phyloP scores from a whole-genome alignment of 1,140 invertebrate species.

The Calephelis nemesis region DNA sequence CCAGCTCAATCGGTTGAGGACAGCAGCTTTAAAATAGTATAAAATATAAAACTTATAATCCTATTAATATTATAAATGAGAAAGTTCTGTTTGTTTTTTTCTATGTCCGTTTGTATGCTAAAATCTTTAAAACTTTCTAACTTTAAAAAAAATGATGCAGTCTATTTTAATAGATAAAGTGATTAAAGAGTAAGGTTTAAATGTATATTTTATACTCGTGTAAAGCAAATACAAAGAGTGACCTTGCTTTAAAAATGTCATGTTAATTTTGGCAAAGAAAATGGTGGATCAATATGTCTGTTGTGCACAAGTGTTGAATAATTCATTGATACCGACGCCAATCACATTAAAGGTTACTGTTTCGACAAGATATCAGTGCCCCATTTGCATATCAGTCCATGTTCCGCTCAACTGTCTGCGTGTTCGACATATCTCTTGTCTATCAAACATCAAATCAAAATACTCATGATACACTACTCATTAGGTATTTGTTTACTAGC shows the following conservation, averaged over 20 bases:
- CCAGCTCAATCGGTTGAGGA: too few species aligned
- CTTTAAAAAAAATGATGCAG: too few species aligned
- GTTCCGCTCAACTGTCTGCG: slow-evolving; percentile 33
- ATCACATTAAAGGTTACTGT: slow-evolving; percentile 54
- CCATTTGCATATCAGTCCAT: slow-evolving; percentile 56
- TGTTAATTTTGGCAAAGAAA: slow-evolving; percentile 17
- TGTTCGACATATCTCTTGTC: slow-evolving; percentile 20
- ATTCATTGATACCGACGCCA: slow-evolving; percentile 46
- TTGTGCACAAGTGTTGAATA: slow-evolving; percentile 47
- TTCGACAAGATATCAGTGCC: slow-evolving; percentile 48
- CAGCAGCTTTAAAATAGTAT: too few species aligned
- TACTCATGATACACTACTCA: background rate
- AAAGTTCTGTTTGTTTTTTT: too few species aligned
- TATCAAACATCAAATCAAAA: slow-evolving; percentile 21
- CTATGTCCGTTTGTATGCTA: too few species aligned
- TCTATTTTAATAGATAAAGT: too few species aligned
- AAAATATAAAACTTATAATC: too few species aligned
- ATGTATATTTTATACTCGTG: too few species aligned
- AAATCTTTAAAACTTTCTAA: too few species aligned
- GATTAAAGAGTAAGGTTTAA: too few species aligned
- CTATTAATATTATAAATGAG: too few species aligned
- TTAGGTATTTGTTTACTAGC: too few species aligned
- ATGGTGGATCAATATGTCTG: slow-evolving; percentile 39
- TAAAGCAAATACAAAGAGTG: background rate
- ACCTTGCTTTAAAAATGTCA: background rate